A percentile compares a stretch with the other conserved stretches of the same genome.
Evolutionary conservation across 2,888 invertebrate species (phyloP).

Genomic region (Tromatobia lineatoria): DNA sequence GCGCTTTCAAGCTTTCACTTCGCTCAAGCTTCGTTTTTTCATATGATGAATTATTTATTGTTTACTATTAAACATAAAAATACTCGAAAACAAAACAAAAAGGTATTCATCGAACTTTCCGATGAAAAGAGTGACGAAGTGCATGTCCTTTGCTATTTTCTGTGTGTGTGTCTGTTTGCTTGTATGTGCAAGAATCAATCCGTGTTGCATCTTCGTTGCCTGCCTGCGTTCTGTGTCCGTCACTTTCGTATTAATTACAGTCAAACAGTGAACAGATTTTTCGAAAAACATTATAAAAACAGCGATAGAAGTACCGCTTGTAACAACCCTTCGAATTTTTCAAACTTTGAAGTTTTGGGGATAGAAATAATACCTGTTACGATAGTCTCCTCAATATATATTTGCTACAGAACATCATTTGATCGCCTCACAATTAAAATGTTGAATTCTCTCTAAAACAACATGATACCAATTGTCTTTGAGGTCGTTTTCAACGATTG

Average conservation of each 20-base stretch:
- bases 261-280: conserved; percentile 3
- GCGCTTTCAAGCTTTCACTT: conserved; percentile 60
- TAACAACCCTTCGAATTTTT: too few relatives aligned
- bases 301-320: too few relatives aligned
- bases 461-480: too few relatives aligned
- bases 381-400: too few relatives aligned
- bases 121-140: conserved; percentile 46
- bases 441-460: too few relatives aligned
- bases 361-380: too few relatives aligned
- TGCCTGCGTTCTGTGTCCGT: conserved; percentile 58
- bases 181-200: conserved; percentile 46
- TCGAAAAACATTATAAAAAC: conserved; percentile 22
- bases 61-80: conserved; percentile 16
- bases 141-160: conserved; percentile 57
- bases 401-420: too few relatives aligned
- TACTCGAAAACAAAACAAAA: conserved; percentile 12
- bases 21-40: conserved; percentile 57
- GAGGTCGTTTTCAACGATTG: too few relatives aligned
- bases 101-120: neutral
- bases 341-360: too few relatives aligned
- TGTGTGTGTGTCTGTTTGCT: conserved; percentile 48
- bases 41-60: conserved; percentile 33
- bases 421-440: too few relatives aligned
- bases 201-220: conserved; percentile 57
- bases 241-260: conserved; percentile 23